Evolutionary conservation across 2,797 vertebrate species (phyloP).

Genomic region (Glyptemys insculpta): DNA sequence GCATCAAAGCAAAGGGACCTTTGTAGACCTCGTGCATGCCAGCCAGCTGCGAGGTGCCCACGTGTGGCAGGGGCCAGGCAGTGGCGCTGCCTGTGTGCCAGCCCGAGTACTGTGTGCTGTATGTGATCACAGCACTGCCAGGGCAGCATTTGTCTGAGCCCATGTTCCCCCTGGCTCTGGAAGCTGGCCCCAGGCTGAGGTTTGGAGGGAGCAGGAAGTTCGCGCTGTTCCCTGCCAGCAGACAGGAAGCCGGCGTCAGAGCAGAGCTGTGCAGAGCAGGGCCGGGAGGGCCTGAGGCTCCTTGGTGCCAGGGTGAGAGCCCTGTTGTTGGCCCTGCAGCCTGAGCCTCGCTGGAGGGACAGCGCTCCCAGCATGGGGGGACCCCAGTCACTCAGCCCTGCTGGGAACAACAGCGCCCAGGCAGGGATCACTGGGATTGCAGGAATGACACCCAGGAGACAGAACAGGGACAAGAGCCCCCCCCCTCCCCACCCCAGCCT

Average conservation of each 20-base stretch:
- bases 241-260: background rate
- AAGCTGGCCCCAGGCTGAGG: background rate
- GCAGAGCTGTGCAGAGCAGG: background rate
- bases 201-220: background rate
- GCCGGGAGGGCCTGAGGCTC: background rate
- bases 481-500: no score
- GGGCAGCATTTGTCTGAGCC: background rate
- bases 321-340: background rate
- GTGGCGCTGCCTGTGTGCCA: no score
- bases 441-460: background rate
- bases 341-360: no score
- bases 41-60: no score
- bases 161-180: background rate
- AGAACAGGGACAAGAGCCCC: background rate
- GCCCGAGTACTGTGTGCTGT: no score
- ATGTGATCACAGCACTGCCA: background rate
- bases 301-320: background rate
- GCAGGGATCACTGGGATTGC: background rate
- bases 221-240: background rate
- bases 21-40: no score
- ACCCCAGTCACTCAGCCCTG: background rate
- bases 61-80: no score
- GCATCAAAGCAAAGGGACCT: no score
- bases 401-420: background rate
- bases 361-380: background rate